Conservation (phyloP, 1,140 invertebrate genomes). For the Apolygus lucorum region DNA sequence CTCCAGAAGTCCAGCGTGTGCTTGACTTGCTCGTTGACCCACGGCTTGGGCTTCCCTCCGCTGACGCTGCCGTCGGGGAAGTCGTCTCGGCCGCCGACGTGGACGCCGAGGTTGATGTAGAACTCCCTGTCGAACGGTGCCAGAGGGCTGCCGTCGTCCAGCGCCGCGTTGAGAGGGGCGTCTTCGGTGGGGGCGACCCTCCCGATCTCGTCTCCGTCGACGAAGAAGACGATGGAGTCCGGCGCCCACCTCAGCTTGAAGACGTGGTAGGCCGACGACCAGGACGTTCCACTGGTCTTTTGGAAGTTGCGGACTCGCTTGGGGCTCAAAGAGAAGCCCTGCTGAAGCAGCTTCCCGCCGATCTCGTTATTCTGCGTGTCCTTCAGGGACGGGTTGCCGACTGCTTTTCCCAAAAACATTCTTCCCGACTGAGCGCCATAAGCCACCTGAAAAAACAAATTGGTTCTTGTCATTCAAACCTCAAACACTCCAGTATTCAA, state of each 20-base stretch:
- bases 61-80: conserved; percentile 42
- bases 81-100: conserved; percentile 45
- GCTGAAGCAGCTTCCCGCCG: neutral
- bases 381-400: conserved; percentile 11
- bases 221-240: neutral
- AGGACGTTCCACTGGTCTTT: conserved; percentile 7
- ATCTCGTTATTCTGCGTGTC: neutral
- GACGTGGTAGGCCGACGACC: conserved; percentile 36
- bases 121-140: conserved; percentile 50
- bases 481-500: neutral
- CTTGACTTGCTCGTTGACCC: conserved; percentile 40
- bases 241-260: conserved; percentile 39
- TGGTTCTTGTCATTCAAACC: too few species aligned
- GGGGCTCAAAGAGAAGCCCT: neutral
- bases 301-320: neutral
- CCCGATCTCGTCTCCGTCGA: neutral
- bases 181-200: neutral
- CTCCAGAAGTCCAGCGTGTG: conserved; percentile 33
- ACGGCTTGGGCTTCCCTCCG: conserved; percentile 40
- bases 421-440: conserved; percentile 1
- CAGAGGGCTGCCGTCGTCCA: conserved; percentile 41
- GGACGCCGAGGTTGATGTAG: conserved; percentile 46
- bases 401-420: conserved; percentile 5
- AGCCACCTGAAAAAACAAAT: neutral
- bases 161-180: conserved; percentile 31